Evolutionary conservation across 1,140 invertebrate genomes (phyloP), one percentile per base, ranked within the genome.

Genomic region (Anoplophora glabripennis): DNA sequence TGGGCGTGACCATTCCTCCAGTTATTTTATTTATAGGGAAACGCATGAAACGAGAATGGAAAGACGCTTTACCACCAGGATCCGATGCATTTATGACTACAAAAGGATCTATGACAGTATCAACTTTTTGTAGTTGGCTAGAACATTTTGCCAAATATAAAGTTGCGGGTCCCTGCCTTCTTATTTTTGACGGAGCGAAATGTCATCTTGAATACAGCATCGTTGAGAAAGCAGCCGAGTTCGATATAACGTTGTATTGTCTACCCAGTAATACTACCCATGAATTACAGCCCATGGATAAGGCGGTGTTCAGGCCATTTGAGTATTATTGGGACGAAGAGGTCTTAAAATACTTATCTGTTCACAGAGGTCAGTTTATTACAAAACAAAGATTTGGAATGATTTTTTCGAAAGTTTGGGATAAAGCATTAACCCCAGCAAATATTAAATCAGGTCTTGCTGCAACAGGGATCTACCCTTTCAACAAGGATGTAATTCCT

Each of bases 241-340:
- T 58, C 52, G 64, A 65, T 44, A 74, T 76, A 47, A 61, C 55
- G 11, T 57, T 77, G 17, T 76, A 71, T 45, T 76, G 73, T 51
- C 59, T 76, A 35, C 74, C 72, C 45, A 65, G 59, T 12, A 77
- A 75, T 44, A 76, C 71, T 1, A 76, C 72, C 3, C 74, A 76
- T 57, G 73, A 76, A 64, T 57, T 76, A 8, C 75, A 78, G 57
- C 75, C 72, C 1, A 51, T 77, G 15, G 69, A 76, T 56, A 76
- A 75, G 63, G 49, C 65, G 11, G 66, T 73, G 1, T 68, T 67
- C 58, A 41, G 56, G 54, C 66, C 68, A 7, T 76, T 71, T 41
- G 69, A 75, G 59, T 57, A 66, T 28, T 28, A 28, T 28, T 28
- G 21, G 21, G 21, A 28, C 5, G 21, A 28, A 28, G 21, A 28